Percentiles rank a stretch among this genome's conserved stretches.
Conservation (phyloP, 1,140 invertebrate species). For the Papilio aristodemus region DNA sequence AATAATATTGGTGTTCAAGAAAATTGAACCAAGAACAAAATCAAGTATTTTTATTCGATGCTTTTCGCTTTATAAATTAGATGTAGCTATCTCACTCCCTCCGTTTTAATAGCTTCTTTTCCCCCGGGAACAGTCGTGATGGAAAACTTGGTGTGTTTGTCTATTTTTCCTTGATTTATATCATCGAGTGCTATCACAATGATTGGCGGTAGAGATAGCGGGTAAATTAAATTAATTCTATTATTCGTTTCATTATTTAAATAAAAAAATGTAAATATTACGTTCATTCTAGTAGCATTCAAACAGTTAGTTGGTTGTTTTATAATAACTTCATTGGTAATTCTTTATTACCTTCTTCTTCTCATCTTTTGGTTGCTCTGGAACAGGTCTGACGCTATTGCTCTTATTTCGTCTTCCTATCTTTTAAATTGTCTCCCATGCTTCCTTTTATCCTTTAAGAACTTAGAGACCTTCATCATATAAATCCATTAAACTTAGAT, state of each 20-base stretch:
- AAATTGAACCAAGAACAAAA: not conserved
- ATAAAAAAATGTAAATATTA: too few species aligned
- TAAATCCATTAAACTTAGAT: too few species aligned
- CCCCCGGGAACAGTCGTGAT: not conserved
- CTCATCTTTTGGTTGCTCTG: too few species aligned
- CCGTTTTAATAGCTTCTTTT: constrained; percentile 5
- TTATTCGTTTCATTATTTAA: not conserved
- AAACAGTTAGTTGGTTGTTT: too few species aligned
- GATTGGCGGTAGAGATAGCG: not conserved
- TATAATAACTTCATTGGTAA: too few species aligned
- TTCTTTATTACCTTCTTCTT: too few species aligned
- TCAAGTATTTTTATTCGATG: not conserved
- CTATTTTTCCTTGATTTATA: constrained; percentile 20
- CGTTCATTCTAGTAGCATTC: too few species aligned
- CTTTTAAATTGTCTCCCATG: too few species aligned
- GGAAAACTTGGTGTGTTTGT: constrained; percentile 1
- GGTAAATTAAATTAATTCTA: not conserved
- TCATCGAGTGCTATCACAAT: not conserved
- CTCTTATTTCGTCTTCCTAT: too few species aligned
- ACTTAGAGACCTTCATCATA: too few species aligned
- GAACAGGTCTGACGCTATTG: too few species aligned
- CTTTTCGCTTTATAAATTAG: constrained; percentile 1
- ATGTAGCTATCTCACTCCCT: not conserved
- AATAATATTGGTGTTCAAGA: not conserved
- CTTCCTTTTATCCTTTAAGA: too few species aligned